Conservation (phyloP, 2,888 invertebrate genomes). For the Leptogaster cylindrica region DNA sequence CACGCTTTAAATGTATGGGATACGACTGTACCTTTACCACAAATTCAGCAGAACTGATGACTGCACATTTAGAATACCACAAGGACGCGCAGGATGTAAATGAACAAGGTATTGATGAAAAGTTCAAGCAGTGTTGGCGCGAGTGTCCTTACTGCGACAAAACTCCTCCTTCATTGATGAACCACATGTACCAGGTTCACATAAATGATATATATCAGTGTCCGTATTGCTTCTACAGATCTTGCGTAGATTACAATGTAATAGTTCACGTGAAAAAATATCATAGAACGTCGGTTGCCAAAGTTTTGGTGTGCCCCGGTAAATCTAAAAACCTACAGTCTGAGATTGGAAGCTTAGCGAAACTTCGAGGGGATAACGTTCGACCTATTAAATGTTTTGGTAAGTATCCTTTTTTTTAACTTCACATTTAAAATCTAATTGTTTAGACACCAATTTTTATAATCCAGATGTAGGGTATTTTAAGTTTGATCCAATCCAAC, state of each 20-base stretch:
- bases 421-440: not conserved
- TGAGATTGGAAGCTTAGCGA: constrained; percentile 25
- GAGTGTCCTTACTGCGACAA: constrained; percentile 67
- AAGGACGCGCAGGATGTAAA: constrained; percentile 7
- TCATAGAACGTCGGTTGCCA: constrained; percentile 27
- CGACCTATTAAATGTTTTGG: constrained; percentile 41
- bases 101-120: constrained; percentile 51
- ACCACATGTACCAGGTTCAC: constrained; percentile 70
- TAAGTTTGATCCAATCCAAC: too few relatives aligned
- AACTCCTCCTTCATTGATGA: constrained; percentile 60
- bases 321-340: constrained; percentile 17
- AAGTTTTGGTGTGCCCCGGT: constrained; percentile 17
- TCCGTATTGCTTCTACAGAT: constrained; percentile 72
- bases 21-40: constrained; percentile 64
- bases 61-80: constrained; percentile 61
- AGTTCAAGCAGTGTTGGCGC: constrained; percentile 61
- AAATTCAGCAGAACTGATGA: constrained; percentile 56
- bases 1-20: constrained; percentile 66
- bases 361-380: constrained; percentile 47
- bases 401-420: constrained; percentile 36
- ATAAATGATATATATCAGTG: constrained; percentile 70
- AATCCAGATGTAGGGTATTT: too few relatives aligned
- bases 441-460: too few relatives aligned
- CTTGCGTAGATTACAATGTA: constrained; percentile 51
- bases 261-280: constrained; percentile 38